A percentile compares a stretch with the other conserved stretches of the same genome.
phyloP scores from a whole-genome alignment of 53 echinoderm and acorn worm species.

The Temnopleurus reevesii region DNA sequence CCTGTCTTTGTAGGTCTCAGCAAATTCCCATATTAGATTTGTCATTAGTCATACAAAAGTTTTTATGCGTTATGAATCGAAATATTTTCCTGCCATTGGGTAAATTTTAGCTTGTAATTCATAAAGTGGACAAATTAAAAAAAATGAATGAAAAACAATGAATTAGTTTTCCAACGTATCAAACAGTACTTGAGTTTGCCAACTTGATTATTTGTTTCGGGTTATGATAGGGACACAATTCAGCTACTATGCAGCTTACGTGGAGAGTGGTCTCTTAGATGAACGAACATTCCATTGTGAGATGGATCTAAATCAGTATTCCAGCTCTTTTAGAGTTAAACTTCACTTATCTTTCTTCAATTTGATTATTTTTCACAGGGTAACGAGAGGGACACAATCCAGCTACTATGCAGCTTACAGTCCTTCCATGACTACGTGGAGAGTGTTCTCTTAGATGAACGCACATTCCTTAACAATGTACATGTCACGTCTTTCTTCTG shows the following conservation, averaged over 20 bases:
- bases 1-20: too few species aligned
- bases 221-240: neutral
- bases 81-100: too few species aligned
- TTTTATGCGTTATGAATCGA: too few species aligned
- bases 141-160: too few species aligned
- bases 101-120: too few species aligned
- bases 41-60: too few species aligned
- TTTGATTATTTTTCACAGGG: conserved; percentile 58
- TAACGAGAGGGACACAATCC: conserved; percentile 70
- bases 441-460: conserved; percentile 78
- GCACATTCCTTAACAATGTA: conserved; percentile 79
- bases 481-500: conserved; percentile 88
- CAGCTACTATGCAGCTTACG: neutral
- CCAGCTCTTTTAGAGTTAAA: neutral
- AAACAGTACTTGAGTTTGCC: too few species aligned
- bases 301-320: neutral
- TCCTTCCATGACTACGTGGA: conserved; percentile 92
- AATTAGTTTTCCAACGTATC: too few species aligned
- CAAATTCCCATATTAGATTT: too few species aligned
- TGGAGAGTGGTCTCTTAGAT: conserved; percentile 79
- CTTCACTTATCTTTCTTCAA: neutral
- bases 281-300: conserved; percentile 58
- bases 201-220: too few species aligned
- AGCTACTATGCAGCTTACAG: conserved; percentile 79
- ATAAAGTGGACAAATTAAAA: too few species aligned